Percentiles rank a stretch among this genome's conserved stretches.
phyloP scores from a whole-genome alignment of 2,113 vertebrate genomes.

The Campylomormyrus tamandua region DNA sequence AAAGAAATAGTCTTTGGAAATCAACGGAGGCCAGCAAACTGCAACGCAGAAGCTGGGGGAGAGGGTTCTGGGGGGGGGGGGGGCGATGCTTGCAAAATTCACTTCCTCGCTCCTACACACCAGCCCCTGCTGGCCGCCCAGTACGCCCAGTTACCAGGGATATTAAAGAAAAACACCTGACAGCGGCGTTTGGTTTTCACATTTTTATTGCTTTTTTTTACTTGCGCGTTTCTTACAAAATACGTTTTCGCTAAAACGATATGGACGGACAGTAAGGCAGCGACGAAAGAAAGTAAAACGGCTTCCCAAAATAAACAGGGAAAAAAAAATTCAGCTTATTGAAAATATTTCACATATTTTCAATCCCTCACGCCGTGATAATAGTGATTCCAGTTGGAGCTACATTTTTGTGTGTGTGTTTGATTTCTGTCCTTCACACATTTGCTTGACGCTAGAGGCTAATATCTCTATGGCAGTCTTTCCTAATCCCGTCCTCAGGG shows the following conservation, averaged over 20 bases:
- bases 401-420: slow-evolving; percentile 8
- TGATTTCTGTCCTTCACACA: background rate
- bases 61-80: background rate
- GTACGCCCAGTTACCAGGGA: background rate
- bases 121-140: background rate
- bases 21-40: background rate
- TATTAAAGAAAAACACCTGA: slow-evolving; percentile 12
- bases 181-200: slow-evolving; percentile 20
- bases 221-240: slow-evolving; percentile 51
- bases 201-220: slow-evolving; percentile 53
- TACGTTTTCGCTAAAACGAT: slow-evolving; percentile 42
- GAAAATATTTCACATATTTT: slow-evolving; percentile 58
- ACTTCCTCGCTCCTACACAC: background rate
- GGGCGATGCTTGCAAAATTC: background rate
- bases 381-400: slow-evolving; percentile 56
- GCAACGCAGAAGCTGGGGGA: background rate
- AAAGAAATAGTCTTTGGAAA: background rate
- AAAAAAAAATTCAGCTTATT: slow-evolving; percentile 48
- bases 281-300: slow-evolving; percentile 31
- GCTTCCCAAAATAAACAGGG: slow-evolving; percentile 65
- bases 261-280: slow-evolving; percentile 12
- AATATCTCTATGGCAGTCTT: background rate
- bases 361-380: slow-evolving; percentile 53
- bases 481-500: too few species aligned
- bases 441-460: background rate